Conservation (phyloP, 2,797 vertebrate species). For the Geotrypetes seraphini region DNA sequence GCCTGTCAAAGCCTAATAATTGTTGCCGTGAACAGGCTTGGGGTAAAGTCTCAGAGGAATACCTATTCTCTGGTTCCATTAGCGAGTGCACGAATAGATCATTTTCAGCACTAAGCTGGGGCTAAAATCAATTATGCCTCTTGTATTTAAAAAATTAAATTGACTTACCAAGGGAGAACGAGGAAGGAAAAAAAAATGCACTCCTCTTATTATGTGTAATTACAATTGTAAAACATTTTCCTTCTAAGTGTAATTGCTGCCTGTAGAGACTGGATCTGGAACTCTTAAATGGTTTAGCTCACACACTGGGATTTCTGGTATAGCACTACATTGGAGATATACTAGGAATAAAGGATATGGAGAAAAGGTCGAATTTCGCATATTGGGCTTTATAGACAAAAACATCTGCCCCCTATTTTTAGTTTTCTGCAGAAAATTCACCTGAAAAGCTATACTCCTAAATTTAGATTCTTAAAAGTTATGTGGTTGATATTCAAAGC, state of each 20-base stretch:
- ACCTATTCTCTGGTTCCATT: constrained; percentile 61
- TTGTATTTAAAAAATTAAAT: constrained; percentile 70
- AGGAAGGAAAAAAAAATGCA: constrained; percentile 61
- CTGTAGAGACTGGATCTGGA: constrained; percentile 46
- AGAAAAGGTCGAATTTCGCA: too few species aligned
- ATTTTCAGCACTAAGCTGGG: constrained; percentile 62
- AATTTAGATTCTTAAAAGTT: too few species aligned
- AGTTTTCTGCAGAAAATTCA: too few species aligned
- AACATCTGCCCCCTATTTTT: too few species aligned
- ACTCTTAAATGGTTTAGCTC: constrained; percentile 44
- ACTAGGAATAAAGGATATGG: too few species aligned
- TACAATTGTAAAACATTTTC: constrained; percentile 69
- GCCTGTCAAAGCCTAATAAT: constrained; percentile 59
- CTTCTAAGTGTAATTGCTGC: constrained; percentile 59
- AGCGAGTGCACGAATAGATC: constrained; percentile 59
- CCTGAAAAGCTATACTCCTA: too few species aligned
- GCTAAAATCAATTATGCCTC: constrained; percentile 69
- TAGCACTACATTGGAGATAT: constrained; percentile 36
- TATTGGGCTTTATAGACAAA: too few species aligned
- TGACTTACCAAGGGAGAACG: constrained; percentile 59
- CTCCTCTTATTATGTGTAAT: constrained; percentile 64
- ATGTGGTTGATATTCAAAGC: too few species aligned
- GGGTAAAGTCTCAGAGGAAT: constrained; percentile 51
- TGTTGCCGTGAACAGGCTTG: constrained; percentile 48
- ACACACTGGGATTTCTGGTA: constrained; percentile 37